phyloP scores from a whole-genome alignment of 2,888 invertebrate species.

The Macrosoma leucophasiata region DNA sequence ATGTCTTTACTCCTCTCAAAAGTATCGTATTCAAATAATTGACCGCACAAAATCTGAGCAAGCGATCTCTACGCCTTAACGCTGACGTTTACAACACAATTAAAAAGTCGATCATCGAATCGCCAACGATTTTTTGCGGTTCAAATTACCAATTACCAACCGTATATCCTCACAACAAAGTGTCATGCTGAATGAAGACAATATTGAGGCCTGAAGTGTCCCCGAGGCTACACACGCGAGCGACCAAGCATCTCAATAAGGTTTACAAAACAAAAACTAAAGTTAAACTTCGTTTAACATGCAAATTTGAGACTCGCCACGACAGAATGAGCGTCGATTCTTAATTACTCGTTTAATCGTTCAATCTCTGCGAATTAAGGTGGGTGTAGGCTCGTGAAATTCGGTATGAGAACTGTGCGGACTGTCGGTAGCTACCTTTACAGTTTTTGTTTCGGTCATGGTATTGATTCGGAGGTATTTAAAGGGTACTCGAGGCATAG shows the following conservation, averaged over 20 bases:
- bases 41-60: constrained; percentile 64
- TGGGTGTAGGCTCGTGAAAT: constrained; percentile 45
- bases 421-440: no score
- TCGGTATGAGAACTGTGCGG: no score
- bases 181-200: no score
- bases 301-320: constrained; percentile 72
- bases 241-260: constrained; percentile 63
- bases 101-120: constrained; percentile 62
- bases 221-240: constrained; percentile 58
- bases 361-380: constrained; percentile 58
- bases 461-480: no score
- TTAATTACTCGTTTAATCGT: constrained; percentile 74
- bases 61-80: constrained; percentile 73
- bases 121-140: constrained; percentile 21
- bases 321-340: constrained; percentile 74
- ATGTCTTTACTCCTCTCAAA: constrained; percentile 22
- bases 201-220: constrained; percentile 36
- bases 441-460: no score
- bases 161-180: constrained; percentile 31
- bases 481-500: no score
- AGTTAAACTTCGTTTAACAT: constrained; percentile 74
- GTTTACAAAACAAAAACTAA: constrained; percentile 65
- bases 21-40: constrained; percentile 32
- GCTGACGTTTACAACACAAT: constrained; percentile 71
- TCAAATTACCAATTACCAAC: constrained; percentile 26